Evolutionary conservation across 2,113 vertebrate species (phyloP).

Genomic region (Colius striatus): DNA sequence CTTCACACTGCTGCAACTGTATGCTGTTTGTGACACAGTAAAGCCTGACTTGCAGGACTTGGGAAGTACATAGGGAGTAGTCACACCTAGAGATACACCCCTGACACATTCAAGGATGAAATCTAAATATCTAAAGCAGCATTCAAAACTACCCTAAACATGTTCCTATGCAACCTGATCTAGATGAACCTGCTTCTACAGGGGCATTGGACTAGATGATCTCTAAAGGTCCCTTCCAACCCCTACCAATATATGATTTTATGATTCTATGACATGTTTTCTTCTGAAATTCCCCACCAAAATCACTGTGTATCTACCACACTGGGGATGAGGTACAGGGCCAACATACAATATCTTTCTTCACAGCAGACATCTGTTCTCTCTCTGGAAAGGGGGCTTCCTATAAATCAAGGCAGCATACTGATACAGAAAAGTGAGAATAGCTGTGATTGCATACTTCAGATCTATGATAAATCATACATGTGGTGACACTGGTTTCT

Average conservation of each 20-base stretch:
- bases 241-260: too few relatives aligned
- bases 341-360: neutral
- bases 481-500: rapidly evolving
- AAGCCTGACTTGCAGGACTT: neutral
- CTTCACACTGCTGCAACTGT: neutral
- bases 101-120: neutral
- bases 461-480: neutral
- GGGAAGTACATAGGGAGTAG: neutral
- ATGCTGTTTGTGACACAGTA: neutral
- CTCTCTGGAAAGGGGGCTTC: neutral
- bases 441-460: neutral
- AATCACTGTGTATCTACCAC: neutral
- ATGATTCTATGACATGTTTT: neutral
- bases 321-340: neutral
- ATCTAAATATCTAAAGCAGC: neutral
- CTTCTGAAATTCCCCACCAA: neutral
- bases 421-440: neutral
- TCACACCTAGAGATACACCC: rapidly evolving
- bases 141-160: neutral
- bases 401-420: neutral
- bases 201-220: too few relatives aligned
- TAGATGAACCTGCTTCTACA: too few relatives aligned
- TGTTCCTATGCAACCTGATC: too few relatives aligned
- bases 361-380: neutral
- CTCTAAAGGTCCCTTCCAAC: too few relatives aligned